Evolutionary conservation across 2,113 vertebrate species (phyloP).

Genomic region (Datnioides undecimradiatus): DNA sequence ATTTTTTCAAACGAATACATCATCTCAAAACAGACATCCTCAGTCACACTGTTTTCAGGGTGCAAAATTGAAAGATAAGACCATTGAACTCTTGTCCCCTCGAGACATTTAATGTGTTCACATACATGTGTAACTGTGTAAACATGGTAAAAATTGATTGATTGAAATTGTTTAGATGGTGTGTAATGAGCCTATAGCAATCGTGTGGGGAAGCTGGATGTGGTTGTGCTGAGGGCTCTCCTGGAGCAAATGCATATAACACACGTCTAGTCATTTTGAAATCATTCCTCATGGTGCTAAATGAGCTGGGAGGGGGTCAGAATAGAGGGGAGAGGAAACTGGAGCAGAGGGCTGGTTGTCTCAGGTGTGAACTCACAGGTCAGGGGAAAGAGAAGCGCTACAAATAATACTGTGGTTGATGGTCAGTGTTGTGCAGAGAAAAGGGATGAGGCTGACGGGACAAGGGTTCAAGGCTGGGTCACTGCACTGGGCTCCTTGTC

Average conservation of each 20-base stretch:
- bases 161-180: not conserved
- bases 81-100: not conserved
- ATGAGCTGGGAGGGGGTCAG: conserved; percentile 20
- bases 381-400: not conserved
- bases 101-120: conserved; percentile 20
- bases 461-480: conserved; percentile 88
- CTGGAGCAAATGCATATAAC: conserved; percentile 18
- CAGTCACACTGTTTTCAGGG: not conserved
- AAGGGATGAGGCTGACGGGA: conserved; percentile 53
- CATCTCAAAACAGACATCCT: conserved; percentile 11
- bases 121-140: conserved; percentile 31
- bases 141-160: conserved; percentile 36
- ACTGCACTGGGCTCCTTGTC: conserved; percentile 91
- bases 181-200: not conserved
- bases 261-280: conserved; percentile 16
- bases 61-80: conserved; percentile 40
- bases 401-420: conserved; percentile 59
- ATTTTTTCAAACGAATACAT: not conserved
- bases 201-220: conserved; percentile 28
- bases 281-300: conserved; percentile 34
- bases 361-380: conserved; percentile 51
- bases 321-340: conserved; percentile 6
- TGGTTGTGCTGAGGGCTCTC: conserved; percentile 6
- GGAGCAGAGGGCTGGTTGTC: conserved; percentile 35
- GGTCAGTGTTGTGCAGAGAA: conserved; percentile 52